phyloP scores from a whole-genome alignment of 2,797 vertebrate genomes.

The Coendou prehensilis region DNA sequence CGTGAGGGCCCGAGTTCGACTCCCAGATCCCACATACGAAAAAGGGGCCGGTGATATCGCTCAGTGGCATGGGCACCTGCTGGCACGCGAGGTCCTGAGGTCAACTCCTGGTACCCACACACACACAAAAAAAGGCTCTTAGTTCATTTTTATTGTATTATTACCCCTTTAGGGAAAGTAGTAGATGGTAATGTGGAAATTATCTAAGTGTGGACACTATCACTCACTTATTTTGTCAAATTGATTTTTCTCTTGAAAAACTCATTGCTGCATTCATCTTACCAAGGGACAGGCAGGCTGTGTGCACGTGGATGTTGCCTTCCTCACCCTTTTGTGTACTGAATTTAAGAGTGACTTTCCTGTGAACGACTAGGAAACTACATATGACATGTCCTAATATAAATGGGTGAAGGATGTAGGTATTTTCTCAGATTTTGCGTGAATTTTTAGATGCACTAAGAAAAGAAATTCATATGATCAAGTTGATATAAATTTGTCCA shows the following conservation, averaged over 20 bases:
- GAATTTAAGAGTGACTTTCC: neutral
- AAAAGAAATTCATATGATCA: conserved; percentile 25
- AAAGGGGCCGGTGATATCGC: no score
- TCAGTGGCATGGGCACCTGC: no score
- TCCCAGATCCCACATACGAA: no score
- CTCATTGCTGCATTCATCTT: neutral
- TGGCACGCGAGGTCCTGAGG: no score
- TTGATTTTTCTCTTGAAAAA: conserved; percentile 56
- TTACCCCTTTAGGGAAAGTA: neutral
- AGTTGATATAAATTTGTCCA: conserved; percentile 43
- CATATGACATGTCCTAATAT: neutral
- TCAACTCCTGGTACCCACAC: no score
- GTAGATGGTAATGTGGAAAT: neutral
- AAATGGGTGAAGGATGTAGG: neutral
- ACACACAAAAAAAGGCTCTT: neutral
- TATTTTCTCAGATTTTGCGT: neutral
- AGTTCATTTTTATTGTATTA: neutral
- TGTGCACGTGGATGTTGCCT: neutral
- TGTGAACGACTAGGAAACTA: neutral
- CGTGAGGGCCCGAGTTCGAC: no score
- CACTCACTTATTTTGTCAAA: neutral
- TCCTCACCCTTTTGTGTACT: neutral
- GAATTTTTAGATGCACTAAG: neutral
- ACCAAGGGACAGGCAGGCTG: neutral
- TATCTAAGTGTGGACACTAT: neutral